Percentiles rank a stretch among this genome's conserved stretches.
These are phyloP conservation scores for Xiphorhynchus erythropygius DNA, from an alignment of 2,797 vertebrate species.

Conservation along the genomic window DNA sequence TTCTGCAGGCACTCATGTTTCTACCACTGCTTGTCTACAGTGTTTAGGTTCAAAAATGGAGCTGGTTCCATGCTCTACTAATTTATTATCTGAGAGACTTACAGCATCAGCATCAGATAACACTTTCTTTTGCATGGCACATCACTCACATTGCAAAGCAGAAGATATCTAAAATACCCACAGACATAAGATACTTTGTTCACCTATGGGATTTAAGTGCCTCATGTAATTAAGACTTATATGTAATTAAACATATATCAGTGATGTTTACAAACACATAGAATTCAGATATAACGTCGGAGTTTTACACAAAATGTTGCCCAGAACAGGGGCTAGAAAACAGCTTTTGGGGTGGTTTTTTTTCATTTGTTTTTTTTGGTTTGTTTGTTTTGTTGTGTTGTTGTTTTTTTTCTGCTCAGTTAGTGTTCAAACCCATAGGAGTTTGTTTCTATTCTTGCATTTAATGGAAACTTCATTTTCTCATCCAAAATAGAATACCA, in stretches of 20 bases:
- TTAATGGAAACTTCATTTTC: background rate
- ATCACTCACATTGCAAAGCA: background rate
- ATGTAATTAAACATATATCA: background rate
- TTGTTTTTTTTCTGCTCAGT: background rate
- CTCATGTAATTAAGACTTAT: background rate
- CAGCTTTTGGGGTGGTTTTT: background rate
- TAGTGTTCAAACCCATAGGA: background rate
- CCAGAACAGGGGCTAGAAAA: background rate
- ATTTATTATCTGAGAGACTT: background rate
- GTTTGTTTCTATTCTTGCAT: background rate
- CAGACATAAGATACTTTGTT: background rate
- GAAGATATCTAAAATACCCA: background rate
- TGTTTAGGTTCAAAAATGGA: background rate
- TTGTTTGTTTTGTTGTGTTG: too few relatives aligned
- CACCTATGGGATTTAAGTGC: background rate
- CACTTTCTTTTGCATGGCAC: accelerated
- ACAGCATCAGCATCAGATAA: background rate
- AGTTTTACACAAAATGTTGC: background rate
- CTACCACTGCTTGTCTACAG: background rate
- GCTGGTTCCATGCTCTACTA: background rate
- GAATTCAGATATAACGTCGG: background rate
- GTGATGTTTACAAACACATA: background rate
- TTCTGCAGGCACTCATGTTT: background rate
- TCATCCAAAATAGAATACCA: background rate
- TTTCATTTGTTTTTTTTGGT: too few relatives aligned